Conservation (phyloP, 2,888 invertebrate genomes). For the Tetranychus truncatus region DNA sequence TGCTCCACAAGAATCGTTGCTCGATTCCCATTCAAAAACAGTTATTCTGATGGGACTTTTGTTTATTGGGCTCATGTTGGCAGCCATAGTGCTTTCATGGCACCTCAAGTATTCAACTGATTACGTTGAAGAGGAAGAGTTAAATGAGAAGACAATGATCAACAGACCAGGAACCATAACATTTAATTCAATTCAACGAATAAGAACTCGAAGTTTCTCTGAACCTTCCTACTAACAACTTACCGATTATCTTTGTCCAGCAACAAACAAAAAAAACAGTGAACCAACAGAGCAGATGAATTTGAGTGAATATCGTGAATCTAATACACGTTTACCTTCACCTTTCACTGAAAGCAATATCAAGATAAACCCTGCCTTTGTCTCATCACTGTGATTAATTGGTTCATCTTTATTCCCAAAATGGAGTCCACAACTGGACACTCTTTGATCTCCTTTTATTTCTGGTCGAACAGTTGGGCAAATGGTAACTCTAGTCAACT, state of each 20-base stretch:
- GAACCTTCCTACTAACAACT: neutral
- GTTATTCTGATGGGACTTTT: conserved; percentile 2
- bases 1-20: conserved; percentile 18
- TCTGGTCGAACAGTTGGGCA: neutral
- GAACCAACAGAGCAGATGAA: too few species aligned
- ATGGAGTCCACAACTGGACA: too few species aligned
- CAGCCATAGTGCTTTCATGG: conserved; percentile 10
- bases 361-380: too few species aligned
- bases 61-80: conserved; percentile 5
- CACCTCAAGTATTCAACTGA: conserved; percentile 9
- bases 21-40: conserved; percentile 12
- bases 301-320: too few species aligned
- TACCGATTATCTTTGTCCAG: neutral
- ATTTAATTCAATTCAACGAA: conserved; percentile 8
- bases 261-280: too few species aligned
- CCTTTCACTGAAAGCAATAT: too few species aligned
- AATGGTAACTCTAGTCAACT: neutral
- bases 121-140: conserved; percentile 1
- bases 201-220: conserved; percentile 7
- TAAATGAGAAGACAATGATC: conserved; percentile 9
- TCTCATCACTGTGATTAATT: neutral
- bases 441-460: too few species aligned
- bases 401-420: neutral
- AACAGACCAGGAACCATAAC: neutral
- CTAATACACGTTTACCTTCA: too few species aligned